Conservation (phyloP, 2,113 vertebrate genomes). For the Muntiacus reevesi region DNA sequence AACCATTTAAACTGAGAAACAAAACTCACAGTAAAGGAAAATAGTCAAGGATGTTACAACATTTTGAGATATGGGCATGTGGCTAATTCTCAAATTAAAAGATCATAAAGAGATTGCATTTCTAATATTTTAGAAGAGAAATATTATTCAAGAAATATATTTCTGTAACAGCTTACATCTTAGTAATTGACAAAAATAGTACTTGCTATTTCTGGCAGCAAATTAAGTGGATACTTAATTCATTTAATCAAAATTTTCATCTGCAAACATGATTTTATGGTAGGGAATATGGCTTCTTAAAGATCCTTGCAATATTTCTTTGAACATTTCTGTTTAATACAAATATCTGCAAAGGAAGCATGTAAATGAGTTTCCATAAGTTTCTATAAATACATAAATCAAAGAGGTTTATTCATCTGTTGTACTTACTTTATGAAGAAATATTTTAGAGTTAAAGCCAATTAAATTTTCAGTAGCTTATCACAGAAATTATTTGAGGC, state of each 20-base stretch:
- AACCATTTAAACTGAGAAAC: neutral
- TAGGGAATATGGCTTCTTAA: slow-evolving; percentile 46
- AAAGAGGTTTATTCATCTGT: slow-evolving; percentile 71
- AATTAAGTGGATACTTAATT: slow-evolving; percentile 42
- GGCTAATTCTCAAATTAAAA: neutral
- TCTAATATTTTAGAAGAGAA: neutral
- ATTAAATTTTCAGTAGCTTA: slow-evolving; percentile 84
- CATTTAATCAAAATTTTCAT: slow-evolving; percentile 40
- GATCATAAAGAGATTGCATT: neutral
- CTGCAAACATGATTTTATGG: slow-evolving; percentile 31
- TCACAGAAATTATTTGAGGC: slow-evolving; percentile 82
- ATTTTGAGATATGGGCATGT: neutral
- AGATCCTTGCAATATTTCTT: slow-evolving; percentile 50
- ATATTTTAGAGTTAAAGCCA: slow-evolving; percentile 73
- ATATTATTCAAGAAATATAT: neutral
- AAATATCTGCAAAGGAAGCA: slow-evolving; percentile 63
- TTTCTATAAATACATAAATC: slow-evolving; percentile 77
- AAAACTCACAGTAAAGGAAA: neutral
- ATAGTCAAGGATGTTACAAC: neutral
- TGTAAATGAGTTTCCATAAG: slow-evolving; percentile 71
- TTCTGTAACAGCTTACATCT: neutral
- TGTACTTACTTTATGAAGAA: slow-evolving; percentile 76
- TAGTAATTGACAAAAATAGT: neutral
- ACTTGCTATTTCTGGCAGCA: slow-evolving; percentile 36
- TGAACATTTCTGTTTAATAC: slow-evolving; percentile 50